phyloP scores from a whole-genome alignment of 1,140 invertebrate species.

The Calephelis virginiensis region DNA sequence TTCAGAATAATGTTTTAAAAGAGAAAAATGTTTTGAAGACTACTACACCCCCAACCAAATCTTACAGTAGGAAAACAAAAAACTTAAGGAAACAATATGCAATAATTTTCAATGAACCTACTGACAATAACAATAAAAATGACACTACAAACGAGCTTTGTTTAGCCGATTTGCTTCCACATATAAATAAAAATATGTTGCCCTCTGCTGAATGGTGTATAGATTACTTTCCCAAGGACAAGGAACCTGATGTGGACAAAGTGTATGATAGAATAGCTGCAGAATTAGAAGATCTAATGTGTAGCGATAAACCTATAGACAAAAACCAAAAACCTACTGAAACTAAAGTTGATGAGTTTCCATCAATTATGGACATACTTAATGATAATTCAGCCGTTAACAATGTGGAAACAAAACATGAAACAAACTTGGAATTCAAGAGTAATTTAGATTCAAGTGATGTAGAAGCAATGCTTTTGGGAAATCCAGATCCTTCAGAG shows the following conservation, averaged over 20 bases:
- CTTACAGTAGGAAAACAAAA: slow-evolving; percentile 32
- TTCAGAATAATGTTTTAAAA: slow-evolving; percentile 52
- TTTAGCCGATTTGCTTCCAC: slow-evolving; percentile 53
- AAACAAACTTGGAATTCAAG: slow-evolving; percentile 51
- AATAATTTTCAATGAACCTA: slow-evolving; percentile 62
- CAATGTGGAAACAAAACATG: slow-evolving; percentile 41
- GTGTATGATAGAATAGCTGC: slow-evolving; percentile 76
- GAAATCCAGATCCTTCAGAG: slow-evolving; percentile 38
- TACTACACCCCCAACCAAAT: slow-evolving; percentile 37
- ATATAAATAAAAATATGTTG: slow-evolving; percentile 57
- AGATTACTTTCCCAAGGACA: slow-evolving; percentile 65
- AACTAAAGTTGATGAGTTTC: slow-evolving; percentile 70
- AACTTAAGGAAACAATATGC: slow-evolving; percentile 57
- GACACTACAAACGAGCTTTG: slow-evolving; percentile 47
- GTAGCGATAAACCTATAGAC: slow-evolving; percentile 51
- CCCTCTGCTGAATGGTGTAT: slow-evolving; percentile 71
- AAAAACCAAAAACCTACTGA: slow-evolving; percentile 34
- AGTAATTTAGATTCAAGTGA: slow-evolving; percentile 61
- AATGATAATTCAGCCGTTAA: slow-evolving; percentile 60
- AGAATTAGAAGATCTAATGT: slow-evolving; percentile 74
- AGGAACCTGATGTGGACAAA: slow-evolving; percentile 66
- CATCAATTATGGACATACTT: slow-evolving; percentile 76
- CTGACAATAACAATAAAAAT: slow-evolving; percentile 39
- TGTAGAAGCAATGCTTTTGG: slow-evolving; percentile 72
- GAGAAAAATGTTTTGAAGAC: slow-evolving; percentile 65